These are phyloP conservation scores for Drosophila novamexicana DNA, from an alignment of 1,140 invertebrate species.

Conservation along the genomic window DNA sequence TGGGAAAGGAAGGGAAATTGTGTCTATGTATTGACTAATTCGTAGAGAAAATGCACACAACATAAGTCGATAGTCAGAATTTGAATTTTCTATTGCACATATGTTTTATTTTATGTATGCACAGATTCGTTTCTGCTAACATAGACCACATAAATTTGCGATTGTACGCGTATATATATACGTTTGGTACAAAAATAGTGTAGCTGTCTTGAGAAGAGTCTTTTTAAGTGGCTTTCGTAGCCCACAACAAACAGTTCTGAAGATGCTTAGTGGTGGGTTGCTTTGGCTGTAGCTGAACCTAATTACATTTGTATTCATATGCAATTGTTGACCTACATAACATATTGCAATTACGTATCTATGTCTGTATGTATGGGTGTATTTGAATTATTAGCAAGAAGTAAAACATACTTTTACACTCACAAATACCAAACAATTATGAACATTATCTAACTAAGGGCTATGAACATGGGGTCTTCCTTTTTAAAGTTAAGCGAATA, in stretches of 20 bases:
- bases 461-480: slow-evolving; percentile 6
- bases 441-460: slow-evolving; percentile 11
- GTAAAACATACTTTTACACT: slow-evolving; percentile 5
- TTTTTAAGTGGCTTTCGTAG: slow-evolving; percentile 54
- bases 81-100: background rate
- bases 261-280: slow-evolving; percentile 67
- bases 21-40: slow-evolving; percentile 25
- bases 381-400: no score
- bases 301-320: slow-evolving; percentile 37
- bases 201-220: slow-evolving; percentile 59
- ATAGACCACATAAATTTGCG: background rate
- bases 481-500: slow-evolving; percentile 10
- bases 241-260: slow-evolving; percentile 61
- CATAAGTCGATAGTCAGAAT: slow-evolving; percentile 40
- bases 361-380: background rate
- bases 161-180: slow-evolving; percentile 4
- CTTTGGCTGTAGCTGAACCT: slow-evolving; percentile 47
- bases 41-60: slow-evolving; percentile 66
- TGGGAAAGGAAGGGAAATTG: slow-evolving; percentile 39
- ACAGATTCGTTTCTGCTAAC: background rate
- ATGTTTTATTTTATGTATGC: background rate
- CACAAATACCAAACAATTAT: slow-evolving; percentile 14
- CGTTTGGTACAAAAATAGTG: slow-evolving; percentile 42
- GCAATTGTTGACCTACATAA: slow-evolving; percentile 34
- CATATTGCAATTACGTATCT: background rate